Evolutionary conservation across 2,888 invertebrate genomes (phyloP).

Genomic region (Agrotis puta): DNA sequence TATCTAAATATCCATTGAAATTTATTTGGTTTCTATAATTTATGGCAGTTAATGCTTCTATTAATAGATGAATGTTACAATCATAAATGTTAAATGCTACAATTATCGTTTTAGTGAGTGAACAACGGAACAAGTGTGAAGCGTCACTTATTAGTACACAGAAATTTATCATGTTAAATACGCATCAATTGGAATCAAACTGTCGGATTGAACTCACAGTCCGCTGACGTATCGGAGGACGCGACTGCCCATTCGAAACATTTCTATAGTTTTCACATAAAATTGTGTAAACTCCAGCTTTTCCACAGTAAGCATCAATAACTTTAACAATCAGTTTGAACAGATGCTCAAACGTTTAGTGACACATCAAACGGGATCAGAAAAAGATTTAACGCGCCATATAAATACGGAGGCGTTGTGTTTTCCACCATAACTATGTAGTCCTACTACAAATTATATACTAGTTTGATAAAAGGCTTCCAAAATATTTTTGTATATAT

Average conservation of each 20-base stretch:
- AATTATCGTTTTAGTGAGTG: not conserved
- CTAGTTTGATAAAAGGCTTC: not conserved
- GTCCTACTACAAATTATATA: not conserved
- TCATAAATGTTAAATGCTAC: too few relatives aligned
- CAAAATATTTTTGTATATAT: not conserved
- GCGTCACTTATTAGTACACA: conserved; percentile 53
- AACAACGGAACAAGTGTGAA: conserved; percentile 47
- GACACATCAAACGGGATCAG: conserved; percentile 18
- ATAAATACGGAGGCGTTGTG: not conserved
- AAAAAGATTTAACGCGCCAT: not conserved
- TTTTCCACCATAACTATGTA: not conserved
- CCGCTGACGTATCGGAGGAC: conserved; percentile 31
- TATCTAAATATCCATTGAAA: not conserved
- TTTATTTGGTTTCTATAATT: conserved; percentile 9
- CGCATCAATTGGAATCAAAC: conserved; percentile 70
- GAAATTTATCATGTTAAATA: conserved; percentile 67
- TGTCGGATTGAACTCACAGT: conserved; percentile 56
- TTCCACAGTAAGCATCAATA: not conserved
- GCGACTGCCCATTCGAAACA: conserved; percentile 57
- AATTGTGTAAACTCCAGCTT: not conserved
- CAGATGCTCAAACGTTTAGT: conserved; percentile 19
- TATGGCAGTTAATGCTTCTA: not conserved
- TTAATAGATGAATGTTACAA: too few relatives aligned
- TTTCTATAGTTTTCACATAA: conserved; percentile 31
- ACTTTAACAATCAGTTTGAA: conserved; percentile 21